These are phyloP conservation scores for Pituophis catenifer DNA, from an alignment of 2,113 vertebrate species.

Conservation along the genomic window DNA sequence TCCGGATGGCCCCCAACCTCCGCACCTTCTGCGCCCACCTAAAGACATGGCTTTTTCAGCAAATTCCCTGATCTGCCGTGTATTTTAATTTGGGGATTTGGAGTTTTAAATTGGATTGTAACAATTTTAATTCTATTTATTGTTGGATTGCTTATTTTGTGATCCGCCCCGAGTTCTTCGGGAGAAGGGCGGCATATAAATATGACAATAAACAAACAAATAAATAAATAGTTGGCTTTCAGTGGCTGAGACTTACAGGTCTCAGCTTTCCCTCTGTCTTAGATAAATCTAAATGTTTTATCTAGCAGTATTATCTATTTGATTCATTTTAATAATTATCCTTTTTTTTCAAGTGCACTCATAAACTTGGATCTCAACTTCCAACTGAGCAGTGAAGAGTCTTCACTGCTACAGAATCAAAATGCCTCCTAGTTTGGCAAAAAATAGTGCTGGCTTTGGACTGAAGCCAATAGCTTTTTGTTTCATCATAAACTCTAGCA, in stretches of 20 bases:
- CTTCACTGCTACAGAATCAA: slow-evolving; percentile 11
- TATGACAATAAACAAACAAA: too few relatives aligned
- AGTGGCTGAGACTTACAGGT: background rate
- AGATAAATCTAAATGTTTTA: background rate
- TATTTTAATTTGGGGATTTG: too few relatives aligned
- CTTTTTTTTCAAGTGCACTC: slow-evolving; percentile 27
- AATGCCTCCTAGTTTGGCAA: background rate
- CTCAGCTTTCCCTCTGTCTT: background rate
- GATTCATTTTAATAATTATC: background rate
- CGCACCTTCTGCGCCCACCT: too few relatives aligned
- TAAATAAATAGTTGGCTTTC: background rate
- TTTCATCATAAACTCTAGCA: slow-evolving; percentile 1
- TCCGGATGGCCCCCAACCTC: too few relatives aligned
- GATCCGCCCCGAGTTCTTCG: too few relatives aligned
- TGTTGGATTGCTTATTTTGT: too few relatives aligned
- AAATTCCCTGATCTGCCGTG: too few relatives aligned
- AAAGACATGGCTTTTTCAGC: too few relatives aligned
- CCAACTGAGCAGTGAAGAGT: slow-evolving; percentile 19
- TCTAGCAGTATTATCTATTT: background rate
- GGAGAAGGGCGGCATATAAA: too few relatives aligned
- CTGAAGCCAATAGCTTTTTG: slow-evolving; percentile 22
- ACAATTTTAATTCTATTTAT: too few relatives aligned
- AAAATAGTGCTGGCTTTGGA: background rate
- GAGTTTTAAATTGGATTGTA: too few relatives aligned
- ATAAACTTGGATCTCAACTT: slow-evolving; percentile 21